phyloP scores from a whole-genome alignment of 2,797 vertebrate species.

The Nyctalus aviator region DNA sequence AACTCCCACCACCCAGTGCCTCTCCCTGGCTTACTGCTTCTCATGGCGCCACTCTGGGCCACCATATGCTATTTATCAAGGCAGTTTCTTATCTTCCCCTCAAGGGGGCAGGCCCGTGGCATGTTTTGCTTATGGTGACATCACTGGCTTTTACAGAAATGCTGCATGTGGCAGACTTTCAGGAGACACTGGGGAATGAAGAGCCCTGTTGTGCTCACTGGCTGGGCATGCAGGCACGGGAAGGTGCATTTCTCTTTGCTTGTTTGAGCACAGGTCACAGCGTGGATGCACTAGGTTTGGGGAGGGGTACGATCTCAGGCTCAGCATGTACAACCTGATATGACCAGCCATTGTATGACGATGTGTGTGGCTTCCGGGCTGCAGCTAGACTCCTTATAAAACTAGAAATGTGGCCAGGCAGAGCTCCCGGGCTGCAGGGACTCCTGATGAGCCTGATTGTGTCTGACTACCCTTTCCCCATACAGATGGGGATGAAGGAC shows the following conservation, averaged over 20 bases:
- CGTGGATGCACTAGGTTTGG: background rate
- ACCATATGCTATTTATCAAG: background rate
- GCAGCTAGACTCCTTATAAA: background rate
- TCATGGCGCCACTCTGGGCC: background rate
- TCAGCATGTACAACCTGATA: background rate
- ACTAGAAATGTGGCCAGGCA: background rate
- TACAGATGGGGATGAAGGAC: background rate
- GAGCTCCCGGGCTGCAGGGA: background rate
- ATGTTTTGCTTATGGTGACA: background rate
- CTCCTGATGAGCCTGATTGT: background rate
- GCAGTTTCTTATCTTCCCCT: background rate
- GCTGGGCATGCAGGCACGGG: accelerated
- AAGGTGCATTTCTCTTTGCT: background rate
- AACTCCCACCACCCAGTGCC: background rate
- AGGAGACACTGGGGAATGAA: background rate
- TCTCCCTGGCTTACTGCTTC: background rate
- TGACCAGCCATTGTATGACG: background rate
- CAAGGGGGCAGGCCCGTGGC: background rate
- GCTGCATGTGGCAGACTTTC: background rate
- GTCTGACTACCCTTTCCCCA: background rate
- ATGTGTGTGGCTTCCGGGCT: background rate
- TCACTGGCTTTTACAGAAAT: background rate
- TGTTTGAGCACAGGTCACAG: background rate
- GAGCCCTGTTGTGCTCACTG: accelerated
- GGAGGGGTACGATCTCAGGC: background rate